phyloP scores from a whole-genome alignment of 2,797 vertebrate species.

The Esox masquinongy region DNA sequence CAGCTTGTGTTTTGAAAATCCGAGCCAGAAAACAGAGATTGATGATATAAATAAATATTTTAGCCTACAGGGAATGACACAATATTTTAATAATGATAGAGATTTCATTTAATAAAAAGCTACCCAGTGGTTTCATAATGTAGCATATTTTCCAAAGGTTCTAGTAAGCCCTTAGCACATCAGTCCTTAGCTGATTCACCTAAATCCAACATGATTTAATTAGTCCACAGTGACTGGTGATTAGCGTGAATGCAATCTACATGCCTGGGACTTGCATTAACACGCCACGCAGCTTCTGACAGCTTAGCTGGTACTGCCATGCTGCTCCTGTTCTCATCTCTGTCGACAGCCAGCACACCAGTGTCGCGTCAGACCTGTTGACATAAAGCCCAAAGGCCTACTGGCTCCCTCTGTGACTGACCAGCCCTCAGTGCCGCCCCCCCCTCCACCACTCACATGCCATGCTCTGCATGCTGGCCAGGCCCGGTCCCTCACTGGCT shows the following conservation, averaged over 20 bases:
- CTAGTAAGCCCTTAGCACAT: slow-evolving; percentile 12
- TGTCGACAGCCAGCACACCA: neutral
- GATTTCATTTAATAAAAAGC: slow-evolving; percentile 6
- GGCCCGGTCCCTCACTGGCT: slow-evolving; percentile 17
- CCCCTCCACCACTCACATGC: slow-evolving; percentile 9
- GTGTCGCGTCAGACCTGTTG: neutral
- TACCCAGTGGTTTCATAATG: slow-evolving; percentile 6
- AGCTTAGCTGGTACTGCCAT: slow-evolving; percentile 19
- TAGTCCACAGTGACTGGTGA: slow-evolving; percentile 33
- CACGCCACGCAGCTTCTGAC: slow-evolving; percentile 30
- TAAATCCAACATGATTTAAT: slow-evolving; percentile 46
- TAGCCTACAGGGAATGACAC: neutral
- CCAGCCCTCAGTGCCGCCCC: neutral
- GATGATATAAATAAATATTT: neutral
- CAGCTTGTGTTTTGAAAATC: slow-evolving; percentile 2
- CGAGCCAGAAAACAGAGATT: neutral
- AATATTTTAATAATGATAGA: neutral
- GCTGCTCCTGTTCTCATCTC: slow-evolving; percentile 7
- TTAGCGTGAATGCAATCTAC: slow-evolving; percentile 39
- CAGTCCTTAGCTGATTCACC: slow-evolving; percentile 40
- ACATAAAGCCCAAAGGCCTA: neutral
- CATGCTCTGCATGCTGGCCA: slow-evolving; percentile 37
- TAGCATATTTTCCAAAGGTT: slow-evolving; percentile 19
- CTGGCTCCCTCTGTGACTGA: neutral
- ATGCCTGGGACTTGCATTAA: slow-evolving; percentile 22